Percentiles rank a stretch among this genome's conserved stretches.
Evolutionary conservation across 2,888 invertebrate genomes (phyloP).

Genomic region (Cephus spinipes): DNA sequence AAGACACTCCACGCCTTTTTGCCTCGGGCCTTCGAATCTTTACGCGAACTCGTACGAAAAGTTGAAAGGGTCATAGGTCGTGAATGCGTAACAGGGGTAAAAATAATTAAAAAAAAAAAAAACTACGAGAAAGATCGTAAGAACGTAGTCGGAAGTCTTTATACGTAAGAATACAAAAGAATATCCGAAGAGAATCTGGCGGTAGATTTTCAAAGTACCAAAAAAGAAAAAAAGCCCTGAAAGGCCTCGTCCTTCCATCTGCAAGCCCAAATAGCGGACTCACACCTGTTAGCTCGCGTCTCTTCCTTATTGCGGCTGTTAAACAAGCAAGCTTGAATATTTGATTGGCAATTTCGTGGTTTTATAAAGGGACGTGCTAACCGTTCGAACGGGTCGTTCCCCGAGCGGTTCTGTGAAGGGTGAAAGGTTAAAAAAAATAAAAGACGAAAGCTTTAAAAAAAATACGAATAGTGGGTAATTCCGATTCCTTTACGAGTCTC

Average conservation of each 20-base stretch:
- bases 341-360: constrained; percentile 54
- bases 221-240: neutral
- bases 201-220: neutral
- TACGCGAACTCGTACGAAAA: neutral
- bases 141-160: neutral
- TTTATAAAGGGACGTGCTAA: constrained; percentile 35
- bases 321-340: constrained; percentile 51
- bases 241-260: neutral
- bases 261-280: neutral
- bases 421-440: neutral
- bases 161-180: neutral
- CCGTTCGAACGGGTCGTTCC: neutral
- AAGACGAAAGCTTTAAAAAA: neutral
- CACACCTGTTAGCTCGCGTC: constrained; percentile 12
- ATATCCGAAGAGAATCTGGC: neutral
- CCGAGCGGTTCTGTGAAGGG: neutral
- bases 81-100: too few species aligned
- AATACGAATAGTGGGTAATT: neutral
- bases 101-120: too few species aligned
- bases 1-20: neutral
- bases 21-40: neutral
- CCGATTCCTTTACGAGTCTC: neutral
- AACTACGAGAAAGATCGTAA: neutral
- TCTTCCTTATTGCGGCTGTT: constrained; percentile 50
- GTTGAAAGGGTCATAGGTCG: neutral